Conservation (phyloP, 2,888 invertebrate species). For the Fissipunctia ypsillon region DNA sequence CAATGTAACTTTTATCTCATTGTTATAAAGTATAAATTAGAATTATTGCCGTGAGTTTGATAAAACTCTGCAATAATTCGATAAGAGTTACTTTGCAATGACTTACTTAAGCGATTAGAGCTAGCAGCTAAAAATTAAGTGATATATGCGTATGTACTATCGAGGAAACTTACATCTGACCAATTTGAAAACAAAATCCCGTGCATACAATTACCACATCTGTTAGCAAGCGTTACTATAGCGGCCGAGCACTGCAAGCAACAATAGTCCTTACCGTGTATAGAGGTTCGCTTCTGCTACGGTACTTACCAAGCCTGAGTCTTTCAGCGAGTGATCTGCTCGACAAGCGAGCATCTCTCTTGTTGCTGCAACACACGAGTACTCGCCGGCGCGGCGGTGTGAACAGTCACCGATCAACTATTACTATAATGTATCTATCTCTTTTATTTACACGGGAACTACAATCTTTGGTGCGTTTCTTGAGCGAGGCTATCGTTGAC, state of each 20-base stretch:
- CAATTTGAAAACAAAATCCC: too few species aligned
- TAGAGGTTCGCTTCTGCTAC: too few species aligned
- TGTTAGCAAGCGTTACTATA: too few species aligned
- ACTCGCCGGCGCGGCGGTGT: too few species aligned
- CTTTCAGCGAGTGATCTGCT: not conserved
- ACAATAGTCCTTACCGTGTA: too few species aligned
- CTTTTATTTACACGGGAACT: too few species aligned
- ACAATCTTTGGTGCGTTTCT: not conserved
- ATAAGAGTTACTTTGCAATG: not conserved
- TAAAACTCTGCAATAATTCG: not conserved
- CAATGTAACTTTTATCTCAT: not conserved
- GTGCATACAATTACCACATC: too few species aligned
- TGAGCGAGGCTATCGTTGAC: not conserved
- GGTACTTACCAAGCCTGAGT: not conserved
- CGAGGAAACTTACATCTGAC: too few species aligned
- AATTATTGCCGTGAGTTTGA: not conserved
- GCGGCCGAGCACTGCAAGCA: too few species aligned
- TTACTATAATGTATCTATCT: too few species aligned
- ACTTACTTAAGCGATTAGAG: not conserved
- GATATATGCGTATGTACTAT: too few species aligned
- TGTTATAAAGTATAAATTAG: not conserved
- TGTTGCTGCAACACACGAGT: not conserved
- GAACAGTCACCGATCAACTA: too few species aligned
- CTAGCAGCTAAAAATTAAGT: not conserved
- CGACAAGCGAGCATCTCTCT: not conserved